These are phyloP conservation scores for Gymnopithys bicolor DNA, from an alignment of 2,797 vertebrate species.

Conservation along the genomic window DNA sequence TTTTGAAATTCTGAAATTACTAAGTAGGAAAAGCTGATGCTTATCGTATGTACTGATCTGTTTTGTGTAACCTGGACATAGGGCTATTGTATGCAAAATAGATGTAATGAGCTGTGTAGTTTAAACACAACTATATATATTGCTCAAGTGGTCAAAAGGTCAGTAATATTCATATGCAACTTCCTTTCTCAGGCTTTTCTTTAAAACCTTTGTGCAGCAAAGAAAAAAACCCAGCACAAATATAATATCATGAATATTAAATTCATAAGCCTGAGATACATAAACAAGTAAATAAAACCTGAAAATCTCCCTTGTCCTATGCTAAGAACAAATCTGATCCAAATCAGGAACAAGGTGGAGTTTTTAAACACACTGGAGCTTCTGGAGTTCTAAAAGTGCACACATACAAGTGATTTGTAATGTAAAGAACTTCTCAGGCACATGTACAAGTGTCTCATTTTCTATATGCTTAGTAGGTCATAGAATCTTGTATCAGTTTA, in stretches of 20 bases:
- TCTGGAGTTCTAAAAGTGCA: background rate
- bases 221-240: too few relatives aligned
- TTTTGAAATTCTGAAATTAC: background rate
- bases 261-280: background rate
- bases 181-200: background rate
- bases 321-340: background rate
- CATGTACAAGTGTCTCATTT: background rate
- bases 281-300: background rate
- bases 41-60: background rate
- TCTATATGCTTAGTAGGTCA: background rate
- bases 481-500: background rate
- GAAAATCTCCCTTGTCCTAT: background rate
- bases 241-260: background rate
- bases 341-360: background rate
- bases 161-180: background rate
- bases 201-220: background rate
- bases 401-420: background rate
- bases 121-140: background rate
- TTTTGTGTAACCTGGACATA: background rate
- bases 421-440: background rate
- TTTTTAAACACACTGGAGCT: background rate
- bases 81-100: background rate
- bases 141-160: background rate
- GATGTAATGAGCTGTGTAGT: background rate
- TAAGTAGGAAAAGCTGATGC: background rate